Conservation (phyloP, 2,113 vertebrate species). For the Mormoops blainvillei region DNA sequence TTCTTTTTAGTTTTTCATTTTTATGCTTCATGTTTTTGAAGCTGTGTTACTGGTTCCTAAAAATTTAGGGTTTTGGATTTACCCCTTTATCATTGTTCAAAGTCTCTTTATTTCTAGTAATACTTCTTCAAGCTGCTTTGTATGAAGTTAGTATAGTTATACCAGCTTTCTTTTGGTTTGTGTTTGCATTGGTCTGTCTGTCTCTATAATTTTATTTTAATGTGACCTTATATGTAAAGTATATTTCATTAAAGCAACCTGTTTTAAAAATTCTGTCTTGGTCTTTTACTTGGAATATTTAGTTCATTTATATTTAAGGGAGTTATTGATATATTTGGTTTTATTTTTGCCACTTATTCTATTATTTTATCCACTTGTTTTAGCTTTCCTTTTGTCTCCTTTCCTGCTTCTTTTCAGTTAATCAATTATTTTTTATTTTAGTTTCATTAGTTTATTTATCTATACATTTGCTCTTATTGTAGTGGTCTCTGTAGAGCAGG, state of each 20-base stretch:
- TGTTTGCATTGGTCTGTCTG: neutral
- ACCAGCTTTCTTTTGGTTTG: neutral
- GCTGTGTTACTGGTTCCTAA: neutral
- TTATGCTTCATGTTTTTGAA: constrained; percentile 15
- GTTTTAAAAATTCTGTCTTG: neutral
- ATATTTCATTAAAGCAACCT: neutral
- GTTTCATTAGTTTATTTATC: neutral
- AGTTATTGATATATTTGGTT: neutral
- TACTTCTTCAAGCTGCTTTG: neutral
- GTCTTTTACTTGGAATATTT: neutral
- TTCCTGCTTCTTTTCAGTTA: neutral
- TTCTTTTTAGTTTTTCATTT: neutral
- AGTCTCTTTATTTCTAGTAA: neutral
- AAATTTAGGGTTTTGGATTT: neutral
- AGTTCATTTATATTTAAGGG: constrained; percentile 27
- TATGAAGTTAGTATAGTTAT: neutral
- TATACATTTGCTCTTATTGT: neutral
- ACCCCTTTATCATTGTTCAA: neutral
- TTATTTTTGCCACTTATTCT: constrained; percentile 19
- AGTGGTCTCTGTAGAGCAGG: neutral
- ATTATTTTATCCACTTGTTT: neutral
- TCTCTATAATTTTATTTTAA: neutral
- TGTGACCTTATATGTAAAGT: neutral
- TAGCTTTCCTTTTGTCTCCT: neutral
- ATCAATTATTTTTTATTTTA: neutral